A percentile compares a stretch with the other conserved stretches of the same genome.
Evolutionary conservation across 1,140 invertebrate genomes (phyloP).

Genomic region (Lanistes nyassanus): DNA sequence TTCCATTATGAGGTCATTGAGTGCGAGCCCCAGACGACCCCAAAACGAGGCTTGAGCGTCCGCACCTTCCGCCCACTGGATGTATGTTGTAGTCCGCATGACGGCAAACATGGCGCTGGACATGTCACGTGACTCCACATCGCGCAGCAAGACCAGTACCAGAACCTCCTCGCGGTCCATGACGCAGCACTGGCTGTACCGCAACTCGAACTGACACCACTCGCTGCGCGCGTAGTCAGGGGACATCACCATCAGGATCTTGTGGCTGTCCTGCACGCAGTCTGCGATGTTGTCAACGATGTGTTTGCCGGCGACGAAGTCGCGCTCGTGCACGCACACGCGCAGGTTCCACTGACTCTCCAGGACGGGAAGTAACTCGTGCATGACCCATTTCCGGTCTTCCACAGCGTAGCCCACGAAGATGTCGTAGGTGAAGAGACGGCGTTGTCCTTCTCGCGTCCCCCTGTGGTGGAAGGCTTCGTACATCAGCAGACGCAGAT

Average conservation of each 20-base stretch:
- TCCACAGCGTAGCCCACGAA: conserved; percentile 38
- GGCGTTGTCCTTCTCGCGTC: background rate
- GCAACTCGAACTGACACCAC: conserved; percentile 64
- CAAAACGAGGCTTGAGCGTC: background rate
- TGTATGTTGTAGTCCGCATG: conserved; percentile 22
- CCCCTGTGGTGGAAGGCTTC: background rate
- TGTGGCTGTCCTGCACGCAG: conserved; percentile 40
- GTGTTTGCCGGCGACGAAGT: conserved; percentile 46
- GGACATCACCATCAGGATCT: conserved; percentile 46
- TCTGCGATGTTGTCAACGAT: conserved; percentile 49
- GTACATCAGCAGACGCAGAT: conserved; percentile 11
- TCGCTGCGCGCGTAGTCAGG: conserved; percentile 40
- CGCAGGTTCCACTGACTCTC: conserved; percentile 24
- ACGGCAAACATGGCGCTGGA: conserved; percentile 22
- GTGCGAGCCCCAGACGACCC: background rate
- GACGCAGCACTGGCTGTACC: conserved; percentile 45
- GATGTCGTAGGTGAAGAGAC: conserved; percentile 20
- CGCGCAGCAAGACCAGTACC: conserved; percentile 31
- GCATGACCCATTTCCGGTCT: conserved; percentile 32
- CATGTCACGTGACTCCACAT: conserved; percentile 23
- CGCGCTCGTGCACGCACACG: conserved; percentile 53
- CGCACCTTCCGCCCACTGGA: conserved; percentile 10
- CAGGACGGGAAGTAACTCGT: conserved; percentile 12
- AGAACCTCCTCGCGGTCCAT: conserved; percentile 27
- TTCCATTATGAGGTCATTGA: no score